Evolutionary conservation across 2,113 vertebrate species (phyloP).

Genomic region (Callocephalon fimbriatum): DNA sequence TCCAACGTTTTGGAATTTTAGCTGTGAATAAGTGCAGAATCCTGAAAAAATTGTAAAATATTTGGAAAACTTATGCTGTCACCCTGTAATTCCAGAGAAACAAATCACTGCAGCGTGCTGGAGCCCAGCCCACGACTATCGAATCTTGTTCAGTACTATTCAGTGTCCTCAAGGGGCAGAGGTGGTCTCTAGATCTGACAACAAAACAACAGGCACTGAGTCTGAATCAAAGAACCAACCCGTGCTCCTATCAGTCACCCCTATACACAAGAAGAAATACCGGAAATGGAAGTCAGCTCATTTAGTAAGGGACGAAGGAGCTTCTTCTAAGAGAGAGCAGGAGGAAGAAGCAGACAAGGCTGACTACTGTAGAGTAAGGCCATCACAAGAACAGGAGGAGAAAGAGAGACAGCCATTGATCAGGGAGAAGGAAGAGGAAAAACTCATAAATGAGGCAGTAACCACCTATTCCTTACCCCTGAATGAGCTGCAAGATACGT

Average conservation of each 20-base stretch:
- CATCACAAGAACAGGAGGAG: not conserved
- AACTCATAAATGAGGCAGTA: not conserved
- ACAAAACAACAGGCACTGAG: not conserved
- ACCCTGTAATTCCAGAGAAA: not conserved
- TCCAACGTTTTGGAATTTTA: not conserved
- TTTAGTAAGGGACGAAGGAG: not conserved
- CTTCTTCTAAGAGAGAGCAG: not conserved
- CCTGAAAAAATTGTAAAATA: not conserved
- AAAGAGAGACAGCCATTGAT: not conserved
- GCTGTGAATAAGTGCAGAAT: not conserved
- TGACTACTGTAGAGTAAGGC: not conserved
- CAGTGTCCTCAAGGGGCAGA: not conserved
- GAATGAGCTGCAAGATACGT: not conserved
- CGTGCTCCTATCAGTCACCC: not conserved
- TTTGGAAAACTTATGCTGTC: not conserved
- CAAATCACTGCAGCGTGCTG: not conserved
- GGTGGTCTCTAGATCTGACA: not conserved
- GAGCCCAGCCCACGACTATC: not conserved
- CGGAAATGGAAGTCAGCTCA: not conserved
- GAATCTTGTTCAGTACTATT: not conserved
- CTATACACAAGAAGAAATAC: not conserved
- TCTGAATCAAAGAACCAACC: not conserved
- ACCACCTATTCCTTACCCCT: not conserved
- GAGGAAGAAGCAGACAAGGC: not conserved
- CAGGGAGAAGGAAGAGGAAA: not conserved